phyloP scores from a whole-genome alignment of 2,888 invertebrate genomes.

The Galeopsomyia nigrocyanea region DNA sequence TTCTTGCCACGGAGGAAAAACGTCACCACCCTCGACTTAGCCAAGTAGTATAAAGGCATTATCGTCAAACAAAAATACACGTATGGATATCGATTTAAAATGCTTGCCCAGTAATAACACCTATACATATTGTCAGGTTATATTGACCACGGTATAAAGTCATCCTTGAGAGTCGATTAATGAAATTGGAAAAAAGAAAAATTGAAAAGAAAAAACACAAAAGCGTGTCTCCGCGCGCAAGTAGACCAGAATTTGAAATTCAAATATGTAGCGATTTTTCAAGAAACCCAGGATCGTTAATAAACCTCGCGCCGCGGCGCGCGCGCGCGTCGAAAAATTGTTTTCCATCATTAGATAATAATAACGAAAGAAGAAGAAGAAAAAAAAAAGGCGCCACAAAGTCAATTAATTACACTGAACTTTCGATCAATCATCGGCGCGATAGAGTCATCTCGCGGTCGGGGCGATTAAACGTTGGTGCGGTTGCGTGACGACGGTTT shows the following conservation, averaged over 20 bases:
- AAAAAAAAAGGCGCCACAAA: conserved; percentile 2
- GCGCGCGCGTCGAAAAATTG: conserved; percentile 11
- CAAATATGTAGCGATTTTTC: too few relatives aligned
- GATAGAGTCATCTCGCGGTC: conserved; percentile 47
- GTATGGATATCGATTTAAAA: too few relatives aligned
- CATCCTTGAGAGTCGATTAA: conserved; percentile 2
- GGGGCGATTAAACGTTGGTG: conserved; percentile 41
- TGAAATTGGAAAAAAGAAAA: conserved; percentile 18
- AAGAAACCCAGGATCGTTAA: too few relatives aligned
- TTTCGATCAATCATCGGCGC: conserved; percentile 44
- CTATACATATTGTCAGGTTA: too few relatives aligned
- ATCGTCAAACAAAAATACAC: not conserved
- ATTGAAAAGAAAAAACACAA: too few relatives aligned
- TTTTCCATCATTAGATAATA: conserved; percentile 17
- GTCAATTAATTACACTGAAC: conserved; percentile 43
- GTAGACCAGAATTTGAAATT: not conserved
- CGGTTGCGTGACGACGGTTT: conserved; percentile 44
- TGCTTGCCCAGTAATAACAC: too few relatives aligned
- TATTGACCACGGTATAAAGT: too few relatives aligned
- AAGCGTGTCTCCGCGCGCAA: too few relatives aligned
- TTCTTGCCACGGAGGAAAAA: conserved; percentile 44
- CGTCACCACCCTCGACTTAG: not conserved
- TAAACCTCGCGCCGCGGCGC: too few relatives aligned
- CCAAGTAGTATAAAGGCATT: conserved; percentile 1
- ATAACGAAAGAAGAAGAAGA: not conserved